phyloP scores from a whole-genome alignment of 2,888 invertebrate genomes.

The Hylaea fasciaria region DNA sequence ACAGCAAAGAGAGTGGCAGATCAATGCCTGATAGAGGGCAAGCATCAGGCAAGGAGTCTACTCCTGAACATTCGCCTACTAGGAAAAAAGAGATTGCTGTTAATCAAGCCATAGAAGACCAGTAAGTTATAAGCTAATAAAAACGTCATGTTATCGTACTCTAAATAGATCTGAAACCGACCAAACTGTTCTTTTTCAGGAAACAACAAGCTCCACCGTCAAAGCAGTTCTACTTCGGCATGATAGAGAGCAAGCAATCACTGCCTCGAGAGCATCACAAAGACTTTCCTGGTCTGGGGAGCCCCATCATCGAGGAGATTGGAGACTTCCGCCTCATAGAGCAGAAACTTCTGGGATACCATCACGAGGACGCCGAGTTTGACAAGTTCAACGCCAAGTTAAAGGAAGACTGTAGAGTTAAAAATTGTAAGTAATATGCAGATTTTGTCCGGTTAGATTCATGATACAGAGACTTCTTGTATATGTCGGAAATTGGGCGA shows the following conservation, averaged over 20 bases:
- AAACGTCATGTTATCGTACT: no score
- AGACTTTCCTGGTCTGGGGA: conserved; percentile 77
- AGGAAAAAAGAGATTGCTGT: conserved; percentile 62
- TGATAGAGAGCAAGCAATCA: conserved; percentile 85
- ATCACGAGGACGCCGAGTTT: conserved; percentile 73
- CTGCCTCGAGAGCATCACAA: conserved; percentile 67
- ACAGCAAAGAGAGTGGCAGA: conserved; percentile 64
- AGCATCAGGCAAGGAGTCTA: conserved; percentile 87
- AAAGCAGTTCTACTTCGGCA: conserved; percentile 91
- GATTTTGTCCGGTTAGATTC: no score
- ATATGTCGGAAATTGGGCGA: no score
- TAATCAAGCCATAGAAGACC: conserved; percentile 55
- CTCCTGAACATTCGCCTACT: conserved; percentile 85
- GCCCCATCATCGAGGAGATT: conserved; percentile 78
- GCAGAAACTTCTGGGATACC: conserved; percentile 74
- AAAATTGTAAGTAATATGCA: conserved; percentile 64
- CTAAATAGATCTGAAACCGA: neutral
- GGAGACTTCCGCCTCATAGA: conserved; percentile 78
- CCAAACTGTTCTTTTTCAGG: conserved; percentile 46
- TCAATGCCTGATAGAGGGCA: conserved; percentile 81
- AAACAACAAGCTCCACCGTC: conserved; percentile 68
- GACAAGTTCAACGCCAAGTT: conserved; percentile 75
- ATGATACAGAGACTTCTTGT: no score
- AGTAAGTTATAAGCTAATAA: conserved; percentile 51
- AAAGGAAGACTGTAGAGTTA: conserved; percentile 69